phyloP scores from a whole-genome alignment of 92 coral and sea anemone genomes.

The Pocillopora meandrina region DNA sequence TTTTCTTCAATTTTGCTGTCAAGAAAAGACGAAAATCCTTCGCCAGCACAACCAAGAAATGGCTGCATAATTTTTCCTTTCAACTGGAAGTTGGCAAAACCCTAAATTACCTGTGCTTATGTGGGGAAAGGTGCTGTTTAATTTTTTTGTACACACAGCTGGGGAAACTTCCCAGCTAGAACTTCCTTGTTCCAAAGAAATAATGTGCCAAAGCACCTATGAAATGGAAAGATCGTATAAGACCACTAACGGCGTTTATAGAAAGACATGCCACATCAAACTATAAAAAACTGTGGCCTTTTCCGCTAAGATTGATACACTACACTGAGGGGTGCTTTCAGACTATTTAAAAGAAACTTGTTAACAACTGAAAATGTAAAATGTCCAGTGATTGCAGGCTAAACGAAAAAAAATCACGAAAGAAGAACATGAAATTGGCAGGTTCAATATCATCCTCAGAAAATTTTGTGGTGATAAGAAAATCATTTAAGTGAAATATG shows the following conservation, averaged over 20 bases:
- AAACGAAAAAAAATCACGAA: too few relatives aligned
- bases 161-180: conserved; percentile 18
- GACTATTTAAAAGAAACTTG: conserved; percentile 1
- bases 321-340: not conserved
- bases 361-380: not conserved
- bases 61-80: not conserved
- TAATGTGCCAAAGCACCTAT: not conserved
- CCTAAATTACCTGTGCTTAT: conserved; percentile 10
- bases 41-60: not conserved
- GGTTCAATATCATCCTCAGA: too few relatives aligned
- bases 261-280: not conserved
- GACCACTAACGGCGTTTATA: conserved; percentile 18
- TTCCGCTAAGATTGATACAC: not conserved
- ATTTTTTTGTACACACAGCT: not conserved
- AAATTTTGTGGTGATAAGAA: too few relatives aligned
- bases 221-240: not conserved
- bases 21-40: not conserved
- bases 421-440: too few relatives aligned
- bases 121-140: not conserved
- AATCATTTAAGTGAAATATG: too few relatives aligned
- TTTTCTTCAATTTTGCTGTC: not conserved
- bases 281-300: not conserved
- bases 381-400: too few relatives aligned
- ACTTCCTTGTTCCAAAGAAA: conserved; percentile 4
- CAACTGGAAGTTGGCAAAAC: conserved; percentile 1